These are phyloP conservation scores for Astropecten irregularis DNA, from an alignment of 53 echinoderm and acorn worm species.

Conservation along the genomic window DNA sequence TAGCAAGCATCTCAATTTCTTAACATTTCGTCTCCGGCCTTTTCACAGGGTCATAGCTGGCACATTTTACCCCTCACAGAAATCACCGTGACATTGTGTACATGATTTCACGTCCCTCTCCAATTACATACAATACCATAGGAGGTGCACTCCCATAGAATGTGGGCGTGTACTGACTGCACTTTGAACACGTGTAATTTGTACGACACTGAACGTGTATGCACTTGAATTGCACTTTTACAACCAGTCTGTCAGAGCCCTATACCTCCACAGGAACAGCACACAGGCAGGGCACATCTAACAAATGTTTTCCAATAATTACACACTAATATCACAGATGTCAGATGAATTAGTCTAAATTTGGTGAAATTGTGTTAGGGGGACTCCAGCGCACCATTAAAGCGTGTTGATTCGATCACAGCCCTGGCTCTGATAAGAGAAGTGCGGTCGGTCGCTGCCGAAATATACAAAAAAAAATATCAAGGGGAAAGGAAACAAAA, in stretches of 20 bases:
- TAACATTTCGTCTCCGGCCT: too few relatives aligned
- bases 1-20: too few relatives aligned
- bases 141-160: too few relatives aligned
- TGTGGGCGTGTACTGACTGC: too few relatives aligned
- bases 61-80: too few relatives aligned
- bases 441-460: background rate
- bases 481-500: too few relatives aligned
- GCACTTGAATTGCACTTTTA: conserved; percentile 44
- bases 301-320: conserved; percentile 60
- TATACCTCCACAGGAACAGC: background rate
- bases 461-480: too few relatives aligned
- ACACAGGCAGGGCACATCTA: background rate
- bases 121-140: too few relatives aligned
- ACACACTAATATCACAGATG: conserved; percentile 55
- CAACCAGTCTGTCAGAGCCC: conserved; percentile 12
- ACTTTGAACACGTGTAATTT: background rate
- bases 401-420: conserved; percentile 53
- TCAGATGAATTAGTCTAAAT: conserved; percentile 53
- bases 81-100: too few relatives aligned
- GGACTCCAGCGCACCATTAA: background rate
- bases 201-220: background rate
- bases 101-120: too few relatives aligned
- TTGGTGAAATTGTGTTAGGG: conserved; percentile 52
- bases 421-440: background rate
- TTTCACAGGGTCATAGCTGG: too few relatives aligned